These are phyloP conservation scores for Ambastaia sidthimunki DNA, from an alignment of 2,797 vertebrate genomes.

Conservation along the genomic window DNA sequence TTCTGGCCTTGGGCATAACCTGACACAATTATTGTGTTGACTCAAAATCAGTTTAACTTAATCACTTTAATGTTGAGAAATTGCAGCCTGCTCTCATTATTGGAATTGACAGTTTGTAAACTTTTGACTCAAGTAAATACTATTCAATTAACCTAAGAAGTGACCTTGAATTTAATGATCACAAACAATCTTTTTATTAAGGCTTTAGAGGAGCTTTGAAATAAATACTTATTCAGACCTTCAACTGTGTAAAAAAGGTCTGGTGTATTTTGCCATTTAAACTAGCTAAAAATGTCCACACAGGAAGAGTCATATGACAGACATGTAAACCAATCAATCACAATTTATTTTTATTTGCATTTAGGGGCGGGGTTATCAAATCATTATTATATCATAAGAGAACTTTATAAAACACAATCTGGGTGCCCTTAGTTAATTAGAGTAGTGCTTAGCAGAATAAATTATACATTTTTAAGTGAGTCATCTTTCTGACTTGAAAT, in stretches of 20 bases:
- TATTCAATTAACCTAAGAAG: neutral
- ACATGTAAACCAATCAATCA: neutral
- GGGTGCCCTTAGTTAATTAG: no score
- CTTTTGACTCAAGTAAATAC: neutral
- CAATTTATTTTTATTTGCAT: neutral
- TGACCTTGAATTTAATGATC: neutral
- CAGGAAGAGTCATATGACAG: neutral
- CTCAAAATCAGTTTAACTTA: neutral
- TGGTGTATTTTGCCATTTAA: neutral
- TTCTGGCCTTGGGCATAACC: conserved; percentile 5
- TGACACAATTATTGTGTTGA: neutral
- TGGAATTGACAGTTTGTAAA: neutral
- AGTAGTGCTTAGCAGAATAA: neutral
- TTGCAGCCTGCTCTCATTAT: neutral
- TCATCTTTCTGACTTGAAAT: conserved; percentile 22
- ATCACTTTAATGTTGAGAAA: neutral
- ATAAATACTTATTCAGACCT: neutral
- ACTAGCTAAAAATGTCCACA: neutral
- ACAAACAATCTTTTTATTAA: neutral
- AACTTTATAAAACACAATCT: no score
- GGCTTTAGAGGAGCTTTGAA: neutral
- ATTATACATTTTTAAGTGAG: conserved; percentile 29
- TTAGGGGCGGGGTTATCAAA: neutral
- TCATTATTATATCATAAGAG: neutral
- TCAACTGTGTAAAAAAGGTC: no score